A percentile compares a stretch with the other conserved stretches of the same genome.
Conservation (phyloP, 2,113 vertebrate genomes). For the Actinemys pallida region DNA sequence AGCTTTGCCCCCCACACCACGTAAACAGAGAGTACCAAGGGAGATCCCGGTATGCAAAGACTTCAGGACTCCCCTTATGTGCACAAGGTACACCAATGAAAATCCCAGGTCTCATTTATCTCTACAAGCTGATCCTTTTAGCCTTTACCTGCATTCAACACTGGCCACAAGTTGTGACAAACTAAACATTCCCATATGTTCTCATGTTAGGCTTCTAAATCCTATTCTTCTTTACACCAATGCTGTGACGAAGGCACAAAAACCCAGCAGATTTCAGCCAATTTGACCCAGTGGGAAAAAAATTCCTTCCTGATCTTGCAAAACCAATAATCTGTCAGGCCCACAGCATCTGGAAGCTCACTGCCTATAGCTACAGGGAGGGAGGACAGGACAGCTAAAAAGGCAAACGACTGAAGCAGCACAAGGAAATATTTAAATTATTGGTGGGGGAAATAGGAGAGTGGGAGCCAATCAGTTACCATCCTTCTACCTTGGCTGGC, state of each 20-base stretch:
- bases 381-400: neutral
- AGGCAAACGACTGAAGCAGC: neutral
- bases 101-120: neutral
- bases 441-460: neutral
- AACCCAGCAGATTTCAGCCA: neutral
- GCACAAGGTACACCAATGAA: neutral
- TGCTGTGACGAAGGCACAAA: neutral
- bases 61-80: neutral
- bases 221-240: neutral
- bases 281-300: neutral
- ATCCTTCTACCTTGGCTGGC: neutral
- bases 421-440: neutral
- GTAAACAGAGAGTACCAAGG: neutral
- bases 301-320: neutral
- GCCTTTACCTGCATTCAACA: neutral
- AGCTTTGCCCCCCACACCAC: neutral
- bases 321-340: neutral
- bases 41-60: neutral
- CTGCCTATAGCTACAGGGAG: neutral
- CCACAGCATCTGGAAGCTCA: neutral
- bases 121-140: neutral
- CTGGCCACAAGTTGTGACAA: neutral
- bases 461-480: neutral
- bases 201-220: neutral
- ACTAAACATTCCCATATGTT: neutral